Evolutionary conservation across 2,113 vertebrate genomes (phyloP), one percentile per base, ranked within the genome.

Genomic region (Vulpes lagopus): DNA sequence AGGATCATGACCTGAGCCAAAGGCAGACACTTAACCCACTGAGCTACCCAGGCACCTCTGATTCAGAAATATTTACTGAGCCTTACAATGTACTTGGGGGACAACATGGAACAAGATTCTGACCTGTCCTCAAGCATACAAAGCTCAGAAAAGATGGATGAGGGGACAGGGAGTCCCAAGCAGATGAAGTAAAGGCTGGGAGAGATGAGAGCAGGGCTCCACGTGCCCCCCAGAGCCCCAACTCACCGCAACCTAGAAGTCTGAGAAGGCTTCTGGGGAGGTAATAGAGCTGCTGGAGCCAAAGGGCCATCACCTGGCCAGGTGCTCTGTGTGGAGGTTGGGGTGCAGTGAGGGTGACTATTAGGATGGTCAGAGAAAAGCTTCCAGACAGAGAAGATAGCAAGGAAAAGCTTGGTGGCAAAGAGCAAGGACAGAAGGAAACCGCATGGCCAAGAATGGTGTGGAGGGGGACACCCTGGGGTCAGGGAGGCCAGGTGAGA

Each of bases 141-240:
- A 67, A 76, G 62, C 57, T 92, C 88, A n/a, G 65, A 85, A 85
- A 43, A 93, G 81, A 87, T 19, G 69, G 93, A 69, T 9, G 5
- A 43, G 62, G 7, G 12, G 74, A 17, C 16, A 27, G 67, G 49
- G 27, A 14, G 30, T 91, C 43, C 59, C 4, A 14, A 3, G 59
- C 38, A 16, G 64, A 3, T 5, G 32, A 82, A 60, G 14, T 5
- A 23, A 94, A 38, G 67, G 32, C 25, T 7, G 6, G 62, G 49
- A 4, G 1, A 4, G 53, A 17, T 53, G 22, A 67, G 73, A 76
- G 53, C 35, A 4, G n/a, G 25, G 11, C 23, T 17, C n/a, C 27
- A 30, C 0, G 49, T 5, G 11, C 27, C 38, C 60, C 0, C 14
- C 0, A 9, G 22, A 38, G 59, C 43, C 11, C 10, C 25, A 25